These are phyloP conservation scores for Neodiprion pinetum DNA, from an alignment of 1,140 invertebrate species.

Conservation along the genomic window DNA sequence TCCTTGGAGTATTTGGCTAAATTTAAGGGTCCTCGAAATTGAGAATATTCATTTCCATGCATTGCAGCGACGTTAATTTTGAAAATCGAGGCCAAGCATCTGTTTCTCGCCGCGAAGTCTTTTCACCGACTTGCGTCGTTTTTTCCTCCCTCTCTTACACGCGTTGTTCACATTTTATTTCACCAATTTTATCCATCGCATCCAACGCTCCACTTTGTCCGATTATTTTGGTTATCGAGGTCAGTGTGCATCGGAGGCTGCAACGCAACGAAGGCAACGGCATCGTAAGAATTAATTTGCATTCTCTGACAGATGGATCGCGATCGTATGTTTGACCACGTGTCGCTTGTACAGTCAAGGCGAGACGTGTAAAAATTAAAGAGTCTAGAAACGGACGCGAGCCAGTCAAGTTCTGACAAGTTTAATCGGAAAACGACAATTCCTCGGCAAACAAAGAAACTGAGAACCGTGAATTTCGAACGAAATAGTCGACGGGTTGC, in stretches of 20 bases:
- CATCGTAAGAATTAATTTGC: too few relatives aligned
- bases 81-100: constrained; percentile 2
- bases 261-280: too few relatives aligned
- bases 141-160: not conserved
- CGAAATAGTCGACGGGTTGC: too few relatives aligned
- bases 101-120: not conserved
- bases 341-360: too few relatives aligned
- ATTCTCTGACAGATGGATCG: too few relatives aligned
- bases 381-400: too few relatives aligned
- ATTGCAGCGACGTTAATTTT: not conserved
- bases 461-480: too few relatives aligned
- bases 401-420: too few relatives aligned
- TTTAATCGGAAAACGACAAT: too few relatives aligned
- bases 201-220: constrained; percentile 1
- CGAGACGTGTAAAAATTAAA: too few relatives aligned
- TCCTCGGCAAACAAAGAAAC: too few relatives aligned
- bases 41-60: not conserved
- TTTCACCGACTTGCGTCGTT: not conserved
- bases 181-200: not conserved
- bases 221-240: constrained; percentile 42
- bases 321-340: too few relatives aligned
- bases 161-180: not conserved
- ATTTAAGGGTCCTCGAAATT: not conserved
- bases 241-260: constrained; percentile 16
- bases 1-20: not conserved